phyloP scores from a whole-genome alignment of 2,888 invertebrate species.

The Lysandra coridon region DNA sequence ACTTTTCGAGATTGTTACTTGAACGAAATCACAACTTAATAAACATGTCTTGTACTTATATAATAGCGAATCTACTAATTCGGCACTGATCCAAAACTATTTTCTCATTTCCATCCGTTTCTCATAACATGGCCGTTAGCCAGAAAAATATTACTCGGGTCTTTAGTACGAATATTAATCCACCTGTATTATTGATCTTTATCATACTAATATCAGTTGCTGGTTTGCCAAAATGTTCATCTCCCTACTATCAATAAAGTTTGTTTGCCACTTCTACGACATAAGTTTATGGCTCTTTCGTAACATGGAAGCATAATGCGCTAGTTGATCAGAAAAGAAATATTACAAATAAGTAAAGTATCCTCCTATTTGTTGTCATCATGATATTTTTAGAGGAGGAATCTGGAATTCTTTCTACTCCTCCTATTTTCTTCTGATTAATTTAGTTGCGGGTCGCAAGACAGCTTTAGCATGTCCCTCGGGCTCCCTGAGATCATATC shows the following conservation, averaged over 20 bases:
- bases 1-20: neutral
- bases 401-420: no score
- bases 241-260: neutral
- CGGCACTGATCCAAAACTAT: slow-evolving; percentile 60
- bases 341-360: neutral
- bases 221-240: slow-evolving; percentile 15
- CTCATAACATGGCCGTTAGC: slow-evolving; percentile 60
- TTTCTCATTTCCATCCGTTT: slow-evolving; percentile 49
- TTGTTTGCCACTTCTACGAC: neutral
- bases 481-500: no score
- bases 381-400: no score
- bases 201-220: slow-evolving; percentile 4
- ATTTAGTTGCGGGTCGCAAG: no score
- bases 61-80: slow-evolving; percentile 49
- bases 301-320: neutral
- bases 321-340: neutral
- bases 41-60: slow-evolving; percentile 41
- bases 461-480: no score
- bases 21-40: neutral
- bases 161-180: slow-evolving; percentile 26
- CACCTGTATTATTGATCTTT: slow-evolving; percentile 25
- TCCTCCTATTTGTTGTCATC: neutral
- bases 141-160: slow-evolving; percentile 49
- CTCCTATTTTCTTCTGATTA: no score
- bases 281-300: neutral